Percentiles rank a stretch among this genome's conserved stretches.
Conservation (phyloP, 2,888 invertebrate species). For the Rotaria socialis region DNA sequence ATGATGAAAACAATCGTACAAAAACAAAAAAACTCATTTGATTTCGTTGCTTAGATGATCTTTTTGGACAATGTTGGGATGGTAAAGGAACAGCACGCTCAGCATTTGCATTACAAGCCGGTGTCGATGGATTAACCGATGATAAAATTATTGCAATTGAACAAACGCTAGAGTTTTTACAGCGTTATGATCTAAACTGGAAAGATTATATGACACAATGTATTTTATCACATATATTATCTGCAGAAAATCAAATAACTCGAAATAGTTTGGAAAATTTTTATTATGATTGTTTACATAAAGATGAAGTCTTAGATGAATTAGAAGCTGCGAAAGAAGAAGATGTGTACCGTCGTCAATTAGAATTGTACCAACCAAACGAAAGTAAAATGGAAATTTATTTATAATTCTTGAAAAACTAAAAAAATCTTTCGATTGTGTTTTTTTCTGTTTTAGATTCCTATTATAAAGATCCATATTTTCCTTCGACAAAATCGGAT, state of each 20-base stretch:
- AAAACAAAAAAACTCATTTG: not conserved
- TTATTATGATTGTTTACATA: not conserved
- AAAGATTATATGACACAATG: slow-evolving; percentile 33
- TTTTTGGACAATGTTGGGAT: slow-evolving; percentile 30
- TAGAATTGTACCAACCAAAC: not conserved
- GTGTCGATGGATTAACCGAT: not conserved
- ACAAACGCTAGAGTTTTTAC: not conserved
- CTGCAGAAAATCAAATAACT: not conserved
- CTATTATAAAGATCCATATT: not conserved
- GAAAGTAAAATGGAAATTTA: not conserved
- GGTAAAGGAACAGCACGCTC: not conserved
- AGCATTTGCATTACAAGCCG: not conserved
- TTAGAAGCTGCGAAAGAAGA: not conserved
- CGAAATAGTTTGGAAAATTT: not conserved
- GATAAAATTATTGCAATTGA: slow-evolving; percentile 8
- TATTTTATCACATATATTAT: not conserved
- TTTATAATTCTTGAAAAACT: no score
- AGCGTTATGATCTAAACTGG: slow-evolving; percentile 2
- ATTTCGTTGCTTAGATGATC: not conserved
- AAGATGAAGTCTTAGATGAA: slow-evolving; percentile 33
- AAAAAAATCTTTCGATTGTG: no score
- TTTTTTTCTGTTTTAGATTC: not conserved
- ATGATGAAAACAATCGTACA: no score
- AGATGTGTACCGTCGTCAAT: not conserved
- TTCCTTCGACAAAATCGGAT: not conserved